Base-by-base conservation (phyloP, 1,140 invertebrate species). In the Paramacrobiotus metropolitanus region DNA sequence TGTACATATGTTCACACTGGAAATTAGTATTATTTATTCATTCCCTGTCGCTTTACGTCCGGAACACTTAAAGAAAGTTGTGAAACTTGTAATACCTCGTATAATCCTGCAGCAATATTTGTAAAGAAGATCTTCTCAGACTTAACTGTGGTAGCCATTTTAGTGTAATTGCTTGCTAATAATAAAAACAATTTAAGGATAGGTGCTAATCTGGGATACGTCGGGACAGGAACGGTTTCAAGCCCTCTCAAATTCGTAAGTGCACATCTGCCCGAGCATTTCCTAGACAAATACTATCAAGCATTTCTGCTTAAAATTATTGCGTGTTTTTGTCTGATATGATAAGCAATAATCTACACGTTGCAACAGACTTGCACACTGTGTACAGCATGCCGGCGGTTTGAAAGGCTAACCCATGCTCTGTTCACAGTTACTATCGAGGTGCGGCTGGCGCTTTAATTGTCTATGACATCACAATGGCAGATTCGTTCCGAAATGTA, bases 141-240 rank as follows among this genome's bases (percentile, higher is more conserved):
- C n/a, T n/a, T n/a, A n/a, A n/a, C n/a, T n/a, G n/a, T n/a, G n/a
- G n/a, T n/a, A n/a, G n/a, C n/a, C n/a, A n/a, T n/a, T n/a, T n/a
- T n/a, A n/a, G n/a, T n/a, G n/a, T n/a, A n/a, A n/a, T n/a, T n/a
- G n/a, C n/a, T n/a, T n/a, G n/a, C n/a, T n/a, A n/a, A n/a, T n/a
- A n/a, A n/a, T n/a, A n/a, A n/a, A n/a, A n/a, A n/a, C n/a, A n/a
- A n/a, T n/a, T n/a, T n/a, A n/a, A n/a, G n/a, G n/a, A n/a, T n/a
- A 40, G 34, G 93, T 93, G 68, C 93, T 97, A 80, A 97, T 98
- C 72, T 98, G 94, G 94, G 94, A 99, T 77, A 98, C 93, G 60
- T 94, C 94, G 64, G 94, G 94, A n/a, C 94, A 99, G 75, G 94
- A 99, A 77, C 80, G 93, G 70, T 98, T 98, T 77, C 79, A 93